Percentiles rank a stretch among this genome's conserved stretches.
phyloP scores from a whole-genome alignment of 2,113 vertebrate genomes.

The Synchiropus splendidus region DNA sequence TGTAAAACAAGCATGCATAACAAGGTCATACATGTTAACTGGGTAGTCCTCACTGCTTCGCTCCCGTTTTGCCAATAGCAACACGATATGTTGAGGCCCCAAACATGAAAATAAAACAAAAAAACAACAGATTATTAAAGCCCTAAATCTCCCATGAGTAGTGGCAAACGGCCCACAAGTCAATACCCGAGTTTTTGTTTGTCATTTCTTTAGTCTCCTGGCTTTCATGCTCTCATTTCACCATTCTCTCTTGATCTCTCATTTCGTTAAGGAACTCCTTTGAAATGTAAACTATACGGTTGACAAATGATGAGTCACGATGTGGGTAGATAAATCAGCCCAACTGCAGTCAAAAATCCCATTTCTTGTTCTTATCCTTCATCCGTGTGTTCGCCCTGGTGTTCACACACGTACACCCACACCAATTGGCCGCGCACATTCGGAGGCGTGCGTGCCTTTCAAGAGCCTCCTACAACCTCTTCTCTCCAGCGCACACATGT shows the following conservation, averaged over 20 bases:
- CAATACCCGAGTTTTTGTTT: too few species aligned
- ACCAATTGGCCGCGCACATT: conserved; percentile 32
- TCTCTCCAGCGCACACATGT: conserved; percentile 3
- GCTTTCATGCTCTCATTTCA: not conserved
- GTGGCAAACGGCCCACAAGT: too few species aligned
- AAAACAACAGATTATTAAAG: too few species aligned
- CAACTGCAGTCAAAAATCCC: conserved; percentile 31
- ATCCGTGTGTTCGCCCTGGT: conserved; percentile 32
- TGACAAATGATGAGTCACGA: conserved; percentile 58
- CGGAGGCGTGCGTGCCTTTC: conserved; percentile 36
- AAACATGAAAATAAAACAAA: too few species aligned
- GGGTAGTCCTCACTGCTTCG: conserved; percentile 8
- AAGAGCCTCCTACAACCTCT: conserved; percentile 10
- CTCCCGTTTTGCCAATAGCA: too few species aligned
- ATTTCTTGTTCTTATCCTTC: conserved; percentile 37
- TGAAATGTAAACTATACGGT: conserved; percentile 47
- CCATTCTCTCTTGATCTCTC: conserved; percentile 2
- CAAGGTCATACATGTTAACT: conserved; percentile 17
- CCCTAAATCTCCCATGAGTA: too few species aligned
- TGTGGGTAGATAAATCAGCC: conserved; percentile 61
- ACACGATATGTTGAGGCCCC: too few species aligned
- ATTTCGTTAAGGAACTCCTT: conserved; percentile 27
- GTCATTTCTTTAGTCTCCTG: too few species aligned
- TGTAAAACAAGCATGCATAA: conserved; percentile 23
- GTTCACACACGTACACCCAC: conserved; percentile 54